Evolutionary conservation across 2,888 invertebrate genomes (phyloP).

Genomic region (Aproaerema taeniolella): DNA sequence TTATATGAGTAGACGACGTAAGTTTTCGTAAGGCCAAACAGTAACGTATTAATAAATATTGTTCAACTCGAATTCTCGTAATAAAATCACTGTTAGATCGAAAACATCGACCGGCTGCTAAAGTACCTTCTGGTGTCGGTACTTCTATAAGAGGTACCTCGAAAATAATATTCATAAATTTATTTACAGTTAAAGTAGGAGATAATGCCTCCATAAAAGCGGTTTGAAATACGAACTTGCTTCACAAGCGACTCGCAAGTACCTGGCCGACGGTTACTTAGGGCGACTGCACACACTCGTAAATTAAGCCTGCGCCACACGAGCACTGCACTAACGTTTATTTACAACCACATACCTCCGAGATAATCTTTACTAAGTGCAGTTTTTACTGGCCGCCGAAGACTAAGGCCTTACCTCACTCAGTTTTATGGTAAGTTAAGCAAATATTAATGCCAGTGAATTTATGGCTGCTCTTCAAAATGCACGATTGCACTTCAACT

Average conservation of each 20-base stretch:
- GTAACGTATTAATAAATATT: no score
- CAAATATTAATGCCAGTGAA: conserved; percentile 57
- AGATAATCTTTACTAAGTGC: conserved; percentile 59
- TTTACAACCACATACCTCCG: conserved; percentile 45
- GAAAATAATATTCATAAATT: no score
- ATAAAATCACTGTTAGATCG: no score
- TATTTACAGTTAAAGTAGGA: background rate
- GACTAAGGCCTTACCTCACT: conserved; percentile 36
- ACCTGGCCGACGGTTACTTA: conserved; percentile 21
- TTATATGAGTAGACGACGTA: no score
- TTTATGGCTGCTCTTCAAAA: conserved; percentile 40
- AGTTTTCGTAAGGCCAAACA: no score
- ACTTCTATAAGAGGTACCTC: no score
- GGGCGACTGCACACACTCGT: conserved; percentile 29
- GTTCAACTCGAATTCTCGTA: no score
- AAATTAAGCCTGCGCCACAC: conserved; percentile 38
- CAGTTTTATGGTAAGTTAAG: conserved; percentile 57
- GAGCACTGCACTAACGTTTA: conserved; percentile 41
- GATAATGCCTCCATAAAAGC: conserved; percentile 2
- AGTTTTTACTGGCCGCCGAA: conserved; percentile 32
- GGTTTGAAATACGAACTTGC: conserved; percentile 5
- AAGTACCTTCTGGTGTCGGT: no score
- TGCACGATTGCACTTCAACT: conserved; percentile 12
- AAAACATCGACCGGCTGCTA: no score
- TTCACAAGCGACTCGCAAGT: conserved; percentile 14